Percentiles rank a stretch among this genome's conserved stretches.
Evolutionary conservation across 2,888 invertebrate species (phyloP).

Genomic region (Heteromyza rotundicornis): DNA sequence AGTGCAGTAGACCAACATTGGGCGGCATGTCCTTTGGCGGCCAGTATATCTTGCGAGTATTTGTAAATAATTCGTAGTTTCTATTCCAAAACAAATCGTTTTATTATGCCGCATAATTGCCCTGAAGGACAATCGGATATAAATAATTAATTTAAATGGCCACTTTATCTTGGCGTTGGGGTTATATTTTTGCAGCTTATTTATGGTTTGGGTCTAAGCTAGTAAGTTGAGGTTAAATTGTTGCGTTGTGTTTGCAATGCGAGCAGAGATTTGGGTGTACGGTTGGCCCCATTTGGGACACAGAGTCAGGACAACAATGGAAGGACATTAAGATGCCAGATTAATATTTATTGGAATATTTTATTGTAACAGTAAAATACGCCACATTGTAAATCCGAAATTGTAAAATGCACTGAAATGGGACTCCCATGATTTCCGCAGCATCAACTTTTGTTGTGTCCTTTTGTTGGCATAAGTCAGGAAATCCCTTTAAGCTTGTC

Average conservation of each 20-base stretch:
- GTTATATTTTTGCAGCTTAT: conserved; percentile 11
- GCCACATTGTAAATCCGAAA: too few species aligned
- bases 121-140: conserved; percentile 29
- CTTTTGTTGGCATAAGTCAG: not conserved
- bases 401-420: too few species aligned
- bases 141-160: conserved; percentile 41
- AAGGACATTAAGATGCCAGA: conserved; percentile 50
- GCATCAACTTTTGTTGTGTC: not conserved
- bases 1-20: too few species aligned
- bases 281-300: not conserved
- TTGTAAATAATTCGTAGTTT: conserved; percentile 1
- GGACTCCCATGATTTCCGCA: too few species aligned
- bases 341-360: conserved; percentile 42
- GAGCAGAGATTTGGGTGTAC: not conserved
- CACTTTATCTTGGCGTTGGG: conserved; percentile 15
- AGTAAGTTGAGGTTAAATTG: not conserved
- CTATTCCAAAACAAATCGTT: conserved; percentile 29
- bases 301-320: conserved; percentile 23
- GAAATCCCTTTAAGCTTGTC: not conserved
- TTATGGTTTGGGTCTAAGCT: conserved; percentile 8
- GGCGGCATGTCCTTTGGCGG: too few species aligned
- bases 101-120: conserved; percentile 36
- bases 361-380: too few species aligned
- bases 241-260: not conserved
- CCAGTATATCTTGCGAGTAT: too few species aligned